These are phyloP conservation scores for Copsychus sechellarum DNA, from an alignment of 2,113 vertebrate species.

Conservation along the genomic window DNA sequence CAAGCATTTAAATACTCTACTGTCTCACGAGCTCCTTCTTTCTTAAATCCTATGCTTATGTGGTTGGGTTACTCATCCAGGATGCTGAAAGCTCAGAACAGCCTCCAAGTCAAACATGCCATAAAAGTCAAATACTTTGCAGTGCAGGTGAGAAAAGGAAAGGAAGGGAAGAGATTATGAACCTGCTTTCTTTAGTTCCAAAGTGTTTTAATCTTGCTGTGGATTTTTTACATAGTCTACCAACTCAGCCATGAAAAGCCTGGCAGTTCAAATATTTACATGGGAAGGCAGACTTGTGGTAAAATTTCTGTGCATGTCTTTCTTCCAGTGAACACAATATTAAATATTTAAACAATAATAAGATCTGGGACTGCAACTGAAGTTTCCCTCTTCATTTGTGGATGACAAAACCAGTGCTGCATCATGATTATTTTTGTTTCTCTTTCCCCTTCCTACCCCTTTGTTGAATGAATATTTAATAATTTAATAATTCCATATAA, in stretches of 20 bases:
- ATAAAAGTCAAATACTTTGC: background rate
- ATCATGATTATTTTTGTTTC: background rate
- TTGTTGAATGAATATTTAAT: conserved; percentile 10
- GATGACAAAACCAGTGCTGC: background rate
- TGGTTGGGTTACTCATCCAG: background rate
- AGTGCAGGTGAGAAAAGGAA: background rate
- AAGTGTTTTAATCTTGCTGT: background rate
- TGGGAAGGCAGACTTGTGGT: background rate
- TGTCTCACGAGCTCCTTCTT: background rate
- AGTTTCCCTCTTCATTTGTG: background rate
- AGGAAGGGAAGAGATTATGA: background rate
- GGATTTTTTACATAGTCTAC: background rate
- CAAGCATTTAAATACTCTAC: background rate
- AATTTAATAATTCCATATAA: background rate
- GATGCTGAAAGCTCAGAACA: background rate
- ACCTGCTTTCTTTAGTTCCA: background rate
- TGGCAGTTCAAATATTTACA: background rate
- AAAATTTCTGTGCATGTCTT: background rate
- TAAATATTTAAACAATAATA: conserved; percentile 39
- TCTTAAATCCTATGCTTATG: background rate
- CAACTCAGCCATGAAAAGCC: background rate
- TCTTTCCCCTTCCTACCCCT: background rate
- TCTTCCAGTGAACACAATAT: background rate
- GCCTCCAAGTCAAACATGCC: background rate
- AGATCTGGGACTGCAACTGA: background rate